Evolutionary conservation across 1,140 invertebrate genomes (phyloP), one percentile per base, ranked within the genome.

Genomic region (Steinernema khuongi): DNA sequence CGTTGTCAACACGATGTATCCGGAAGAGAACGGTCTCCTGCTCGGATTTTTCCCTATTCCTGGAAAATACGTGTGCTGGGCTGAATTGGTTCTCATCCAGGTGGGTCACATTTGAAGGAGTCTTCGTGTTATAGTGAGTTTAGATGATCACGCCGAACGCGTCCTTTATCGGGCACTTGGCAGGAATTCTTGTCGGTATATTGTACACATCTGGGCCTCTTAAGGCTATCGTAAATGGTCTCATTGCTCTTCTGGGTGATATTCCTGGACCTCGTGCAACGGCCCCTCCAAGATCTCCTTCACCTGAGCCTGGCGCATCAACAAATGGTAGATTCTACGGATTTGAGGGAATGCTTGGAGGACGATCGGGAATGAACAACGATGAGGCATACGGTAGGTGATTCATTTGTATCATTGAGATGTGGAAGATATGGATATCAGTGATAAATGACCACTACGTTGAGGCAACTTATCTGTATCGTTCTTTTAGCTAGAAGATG

Each of bases 101-200:
- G 32, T 91, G 83, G 80, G 1, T 87, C 86, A 36, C 86, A 86
- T 74, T 80, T 79, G 70, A 85, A 85, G 85, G 74, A 73, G 31
- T 22, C 30, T 28, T 31, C 19, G 26, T 74, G 28, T 67, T 44
- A 33, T 69, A 22, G 2, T 11, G n/a, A 19, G 19, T 75, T 77
- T 31, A 76, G 75, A 18, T 77, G 30, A 19, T 76, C 11, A 72
- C 75, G 0, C 90, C 90, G 33, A 88, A 89, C 77, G 85, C 88
- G 7, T 90, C 88, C 0, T 89, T 90, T 79, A 80, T 88, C 69
- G 90, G 90, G 67, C 90, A 91, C 82, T 84, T 91, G 22, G 89
- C 90, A 68, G 91, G 91, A n/a, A 90, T 91, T 77, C 78, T 91
- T 1, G 88, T 90, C 43, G 91, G 91, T 29, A 84, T 90, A 71